Conservation (phyloP, 1,140 invertebrate species). For the Elymnias hypermnestra region DNA sequence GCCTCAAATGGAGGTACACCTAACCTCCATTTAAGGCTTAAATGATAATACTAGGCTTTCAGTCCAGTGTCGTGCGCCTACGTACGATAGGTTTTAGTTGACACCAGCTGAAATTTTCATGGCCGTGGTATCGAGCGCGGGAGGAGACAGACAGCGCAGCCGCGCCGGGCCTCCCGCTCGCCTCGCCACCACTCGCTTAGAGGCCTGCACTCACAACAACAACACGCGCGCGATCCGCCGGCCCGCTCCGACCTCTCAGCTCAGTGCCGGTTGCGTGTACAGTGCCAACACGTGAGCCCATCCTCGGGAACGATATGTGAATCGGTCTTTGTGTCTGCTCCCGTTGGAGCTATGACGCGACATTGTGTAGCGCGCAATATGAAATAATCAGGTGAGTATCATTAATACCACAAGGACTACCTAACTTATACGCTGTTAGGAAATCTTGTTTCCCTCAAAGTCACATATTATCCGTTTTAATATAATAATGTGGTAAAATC, state of each 20-base stretch:
- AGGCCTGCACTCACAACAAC: conserved; percentile 54
- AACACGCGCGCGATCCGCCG: conserved; percentile 43
- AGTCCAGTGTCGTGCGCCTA: conserved; percentile 37
- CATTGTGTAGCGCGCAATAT: conserved; percentile 46
- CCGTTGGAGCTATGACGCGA: conserved; percentile 33
- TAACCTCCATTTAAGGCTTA: background rate
- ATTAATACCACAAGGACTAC: too few relatives aligned
- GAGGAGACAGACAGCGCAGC: conserved; percentile 36
- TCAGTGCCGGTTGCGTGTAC: conserved; percentile 36
- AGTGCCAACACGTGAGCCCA: conserved; percentile 46
- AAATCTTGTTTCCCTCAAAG: too few relatives aligned
- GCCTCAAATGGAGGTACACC: background rate
- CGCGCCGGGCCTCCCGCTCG: conserved; percentile 36
- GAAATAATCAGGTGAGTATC: conserved; percentile 69
- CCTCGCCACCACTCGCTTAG: conserved; percentile 38
- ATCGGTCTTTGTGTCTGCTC: conserved; percentile 36
- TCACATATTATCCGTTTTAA: too few relatives aligned
- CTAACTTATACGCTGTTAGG: too few relatives aligned
- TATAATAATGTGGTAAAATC: too few relatives aligned
- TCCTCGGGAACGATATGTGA: conserved; percentile 48
- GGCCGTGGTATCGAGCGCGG: conserved; percentile 47
- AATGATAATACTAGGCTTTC: conserved; percentile 13
- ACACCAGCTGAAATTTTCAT: conserved; percentile 72
- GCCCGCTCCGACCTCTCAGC: conserved; percentile 28
- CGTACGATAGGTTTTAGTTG: conserved; percentile 50